Base-by-base conservation (phyloP, 1,140 invertebrate species). In the Drosophila teissieri region DNA sequence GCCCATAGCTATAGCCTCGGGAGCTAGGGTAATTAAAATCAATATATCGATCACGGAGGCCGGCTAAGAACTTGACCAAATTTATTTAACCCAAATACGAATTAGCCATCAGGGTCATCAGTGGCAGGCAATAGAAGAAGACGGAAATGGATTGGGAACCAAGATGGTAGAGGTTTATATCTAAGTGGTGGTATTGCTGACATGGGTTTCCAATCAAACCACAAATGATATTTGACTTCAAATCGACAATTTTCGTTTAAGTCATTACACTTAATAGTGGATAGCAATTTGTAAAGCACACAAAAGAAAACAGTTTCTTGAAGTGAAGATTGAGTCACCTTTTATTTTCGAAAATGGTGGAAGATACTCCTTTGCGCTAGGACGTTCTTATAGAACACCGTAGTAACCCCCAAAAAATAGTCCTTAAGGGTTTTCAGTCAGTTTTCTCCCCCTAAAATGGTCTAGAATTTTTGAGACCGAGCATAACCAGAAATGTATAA, bases 41-140 rank as follows among this genome's bases (percentile, higher is more conserved):
- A 73, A 88, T 88, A 89, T 77, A 88, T 88, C 39, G 83, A 88
- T 80, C 67, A 36, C 64, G 37, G 19, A 36, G 40, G 51, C n/a
- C 64, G 53, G 19, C 51, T 69, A 40, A 57, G 52, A 70, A 70
- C 64, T 70, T 70, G 68, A 70, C 68, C 68, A 70, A 70, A 70
- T 70, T 70, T 55, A 37, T 58, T 70, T 70, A 60, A 65, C 64
- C 48, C 40, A 54, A 40, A 40, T 46, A 56, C 24, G 31, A 48
- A 61, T 57, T 56, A 10, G 19, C 36, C 27, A 40, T 70, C 64
- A 69, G 52, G 68, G 68, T 70, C 68, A 70, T 1, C 17, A 6
- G 17, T 22, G 19, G 0, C 8, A 17, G 8, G 3, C 56, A 46
- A n/a, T 22, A 10, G 45, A 27, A 4, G 15, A 11, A 53, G 4